A percentile compares a stretch with the other conserved stretches of the same genome.
Conservation (phyloP, 2,888 invertebrate species). For the Chrysolina oricalcia region DNA sequence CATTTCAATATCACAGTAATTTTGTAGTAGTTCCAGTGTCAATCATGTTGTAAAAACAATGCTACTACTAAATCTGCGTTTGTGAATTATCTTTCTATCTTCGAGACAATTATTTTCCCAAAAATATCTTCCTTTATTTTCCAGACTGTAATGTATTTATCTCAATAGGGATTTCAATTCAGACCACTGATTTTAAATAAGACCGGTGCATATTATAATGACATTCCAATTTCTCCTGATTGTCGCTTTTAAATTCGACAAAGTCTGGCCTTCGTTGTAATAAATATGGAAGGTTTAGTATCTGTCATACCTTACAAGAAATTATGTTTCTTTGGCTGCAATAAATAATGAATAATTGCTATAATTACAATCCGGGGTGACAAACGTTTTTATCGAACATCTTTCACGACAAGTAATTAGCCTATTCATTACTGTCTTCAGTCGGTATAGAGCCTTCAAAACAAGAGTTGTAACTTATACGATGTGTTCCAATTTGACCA, state of each 20-base stretch:
- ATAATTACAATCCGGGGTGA: constrained; percentile 28
- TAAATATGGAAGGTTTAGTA: constrained; percentile 29
- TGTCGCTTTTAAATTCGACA: constrained; percentile 15
- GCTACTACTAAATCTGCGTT: too few relatives aligned
- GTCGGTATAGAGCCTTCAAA: not conserved
- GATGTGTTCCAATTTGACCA: not conserved
- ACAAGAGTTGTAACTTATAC: not conserved
- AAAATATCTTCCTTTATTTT: too few relatives aligned
- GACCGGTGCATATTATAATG: constrained; percentile 2
- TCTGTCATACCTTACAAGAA: constrained; percentile 23
- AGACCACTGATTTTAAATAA: not conserved
- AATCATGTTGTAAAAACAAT: too few relatives aligned
- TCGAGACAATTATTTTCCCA: too few relatives aligned
- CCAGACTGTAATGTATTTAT: too few relatives aligned
- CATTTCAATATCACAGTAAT: too few relatives aligned
- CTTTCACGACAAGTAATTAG: constrained; percentile 24
- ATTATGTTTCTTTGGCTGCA: constrained; percentile 28
- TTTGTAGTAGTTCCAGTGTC: too few relatives aligned
- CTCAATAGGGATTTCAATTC: not conserved
- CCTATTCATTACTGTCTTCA: constrained; percentile 20
- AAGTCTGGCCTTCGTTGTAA: constrained; percentile 4
- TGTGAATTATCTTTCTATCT: too few relatives aligned
- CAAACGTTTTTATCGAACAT: constrained; percentile 33
- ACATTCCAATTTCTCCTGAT: constrained; percentile 22
- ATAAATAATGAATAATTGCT: constrained; percentile 34